Evolutionary conservation across 2,113 vertebrate species (phyloP).

Genomic region (Shinisaurus crocodilurus): DNA sequence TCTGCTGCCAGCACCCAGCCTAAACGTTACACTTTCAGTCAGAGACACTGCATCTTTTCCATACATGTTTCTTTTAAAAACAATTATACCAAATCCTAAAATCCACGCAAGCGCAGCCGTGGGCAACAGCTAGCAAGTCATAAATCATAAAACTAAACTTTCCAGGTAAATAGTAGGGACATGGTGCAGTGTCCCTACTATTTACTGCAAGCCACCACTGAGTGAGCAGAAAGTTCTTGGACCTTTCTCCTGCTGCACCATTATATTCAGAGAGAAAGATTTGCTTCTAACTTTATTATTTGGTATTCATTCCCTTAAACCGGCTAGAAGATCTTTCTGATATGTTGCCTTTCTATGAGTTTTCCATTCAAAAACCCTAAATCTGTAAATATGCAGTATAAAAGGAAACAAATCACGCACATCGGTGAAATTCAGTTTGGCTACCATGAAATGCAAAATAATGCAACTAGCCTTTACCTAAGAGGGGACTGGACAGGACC

Average conservation of each 20-base stretch:
- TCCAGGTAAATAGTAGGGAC: background rate
- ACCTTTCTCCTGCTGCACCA: background rate
- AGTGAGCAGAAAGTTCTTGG: background rate
- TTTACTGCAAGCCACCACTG: background rate
- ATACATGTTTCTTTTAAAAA: no score
- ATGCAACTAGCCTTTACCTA: background rate
- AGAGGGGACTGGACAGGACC: background rate
- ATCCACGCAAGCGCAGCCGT: no score
- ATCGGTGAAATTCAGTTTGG: background rate
- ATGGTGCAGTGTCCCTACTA: background rate
- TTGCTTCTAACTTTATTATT: background rate
- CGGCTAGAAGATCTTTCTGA: background rate
- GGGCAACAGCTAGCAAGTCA: no score
- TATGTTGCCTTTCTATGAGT: background rate
- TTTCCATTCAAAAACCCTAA: background rate
- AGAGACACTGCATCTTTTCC: no score
- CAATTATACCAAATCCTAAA: no score
- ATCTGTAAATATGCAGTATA: background rate
- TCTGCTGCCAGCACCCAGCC: no score
- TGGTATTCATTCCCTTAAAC: background rate
- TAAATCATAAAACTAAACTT: background rate
- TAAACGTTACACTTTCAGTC: no score
- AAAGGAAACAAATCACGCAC: background rate
- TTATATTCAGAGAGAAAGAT: background rate
- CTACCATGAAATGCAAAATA: background rate